These are phyloP conservation scores for Lepus townsendii DNA, from an alignment of 2,797 vertebrate genomes.

Conservation along the genomic window DNA sequence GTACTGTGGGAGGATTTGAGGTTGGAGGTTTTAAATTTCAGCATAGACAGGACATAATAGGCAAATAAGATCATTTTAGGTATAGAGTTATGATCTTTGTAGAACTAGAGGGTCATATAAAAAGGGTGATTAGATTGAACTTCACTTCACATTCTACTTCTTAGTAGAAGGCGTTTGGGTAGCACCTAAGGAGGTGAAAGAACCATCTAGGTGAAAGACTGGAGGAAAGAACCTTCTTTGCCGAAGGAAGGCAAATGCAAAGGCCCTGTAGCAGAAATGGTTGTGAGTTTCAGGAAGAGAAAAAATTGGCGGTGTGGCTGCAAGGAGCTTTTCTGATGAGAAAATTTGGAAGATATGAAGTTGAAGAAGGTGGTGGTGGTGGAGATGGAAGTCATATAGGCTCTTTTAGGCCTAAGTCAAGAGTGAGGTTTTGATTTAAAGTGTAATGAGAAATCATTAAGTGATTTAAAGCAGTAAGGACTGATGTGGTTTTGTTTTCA, in stretches of 20 bases:
- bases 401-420: neutral
- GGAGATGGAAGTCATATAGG: neutral
- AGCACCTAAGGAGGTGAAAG: neutral
- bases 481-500: slow-evolving; percentile 28
- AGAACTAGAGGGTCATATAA: neutral
- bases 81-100: neutral
- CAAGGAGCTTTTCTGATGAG: neutral
- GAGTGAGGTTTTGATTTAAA: slow-evolving; percentile 50
- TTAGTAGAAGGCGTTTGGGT: slow-evolving; percentile 1
- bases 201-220: neutral
- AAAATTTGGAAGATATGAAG: neutral
- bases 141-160: neutral
- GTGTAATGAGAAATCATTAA: neutral
- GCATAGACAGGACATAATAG: neutral
- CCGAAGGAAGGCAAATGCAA: slow-evolving; percentile 44
- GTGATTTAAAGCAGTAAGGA: slow-evolving; percentile 48
- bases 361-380: neutral
- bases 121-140: neutral
- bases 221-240: neutral
- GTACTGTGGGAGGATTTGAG: neutral
- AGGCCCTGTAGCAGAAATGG: neutral
- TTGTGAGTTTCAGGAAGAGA: neutral
- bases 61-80: neutral
- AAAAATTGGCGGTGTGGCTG: neutral
- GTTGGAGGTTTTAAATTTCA: slow-evolving; percentile 46